Evolutionary conservation across 2,113 vertebrate genomes (phyloP).

Genomic region (Bombycilla garrulus): DNA sequence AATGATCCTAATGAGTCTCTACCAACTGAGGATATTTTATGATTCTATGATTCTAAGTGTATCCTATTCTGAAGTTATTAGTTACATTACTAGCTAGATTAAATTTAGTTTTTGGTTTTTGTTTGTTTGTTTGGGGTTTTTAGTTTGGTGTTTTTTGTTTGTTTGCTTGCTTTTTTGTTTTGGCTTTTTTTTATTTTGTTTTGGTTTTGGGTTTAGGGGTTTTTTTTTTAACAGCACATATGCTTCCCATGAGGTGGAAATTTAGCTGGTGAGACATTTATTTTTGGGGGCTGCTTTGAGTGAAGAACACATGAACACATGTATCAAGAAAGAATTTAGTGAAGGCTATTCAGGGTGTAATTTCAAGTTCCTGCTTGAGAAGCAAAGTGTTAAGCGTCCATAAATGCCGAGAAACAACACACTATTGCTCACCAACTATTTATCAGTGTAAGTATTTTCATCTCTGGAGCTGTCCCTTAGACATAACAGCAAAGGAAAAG

Average conservation of each 20-base stretch:
- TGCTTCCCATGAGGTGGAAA: not conserved
- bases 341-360: too few relatives aligned
- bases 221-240: fast-evolving
- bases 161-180: too few relatives aligned
- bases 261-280: not conserved
- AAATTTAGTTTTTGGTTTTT: too few relatives aligned
- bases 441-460: not conserved
- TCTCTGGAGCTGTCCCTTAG: not conserved
- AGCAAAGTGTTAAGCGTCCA: not conserved
- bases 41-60: fast-evolving
- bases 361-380: not conserved
- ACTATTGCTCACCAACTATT: not conserved
- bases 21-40: fast-evolving
- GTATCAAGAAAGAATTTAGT: not conserved
- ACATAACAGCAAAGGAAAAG: not conserved
- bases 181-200: too few relatives aligned
- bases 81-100: not conserved
- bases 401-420: not conserved
- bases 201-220: too few relatives aligned
- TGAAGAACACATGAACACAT: not conserved
- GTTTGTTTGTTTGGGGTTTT: too few relatives aligned
- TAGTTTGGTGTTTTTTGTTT: too few relatives aligned
- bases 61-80: not conserved
- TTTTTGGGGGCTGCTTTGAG: not conserved
- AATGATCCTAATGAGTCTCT: not conserved